phyloP scores from a whole-genome alignment of 2,797 vertebrate species.

The Cuniculus paca region DNA sequence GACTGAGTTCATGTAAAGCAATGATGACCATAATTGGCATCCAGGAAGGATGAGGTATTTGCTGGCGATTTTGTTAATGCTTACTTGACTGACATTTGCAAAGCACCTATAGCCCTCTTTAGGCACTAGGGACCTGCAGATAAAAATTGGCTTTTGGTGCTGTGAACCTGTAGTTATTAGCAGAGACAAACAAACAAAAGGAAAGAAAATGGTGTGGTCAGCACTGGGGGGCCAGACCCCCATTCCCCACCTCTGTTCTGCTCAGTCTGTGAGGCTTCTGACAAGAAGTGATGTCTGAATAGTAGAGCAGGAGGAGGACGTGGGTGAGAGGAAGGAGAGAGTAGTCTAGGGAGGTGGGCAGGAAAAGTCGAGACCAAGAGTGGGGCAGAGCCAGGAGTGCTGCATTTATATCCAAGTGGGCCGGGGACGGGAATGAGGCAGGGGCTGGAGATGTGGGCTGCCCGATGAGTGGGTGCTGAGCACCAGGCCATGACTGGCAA shows the following conservation, averaged over 20 bases:
- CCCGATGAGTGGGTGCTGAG: neutral
- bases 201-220: neutral
- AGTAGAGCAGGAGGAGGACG: neutral
- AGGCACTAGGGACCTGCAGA: slow-evolving; percentile 49
- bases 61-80: neutral
- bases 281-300: neutral
- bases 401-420: fast-evolving
- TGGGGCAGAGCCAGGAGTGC: fast-evolving
- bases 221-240: neutral
- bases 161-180: neutral
- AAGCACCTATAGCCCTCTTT: neutral
- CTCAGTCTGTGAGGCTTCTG: neutral
- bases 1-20: neutral
- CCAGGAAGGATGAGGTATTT: neutral
- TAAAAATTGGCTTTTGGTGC: slow-evolving; percentile 29
- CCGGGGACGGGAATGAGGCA: neutral
- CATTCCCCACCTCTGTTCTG: neutral
- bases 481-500: neutral
- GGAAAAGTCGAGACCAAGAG: neutral
- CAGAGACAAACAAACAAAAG: neutral
- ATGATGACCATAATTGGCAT: neutral
- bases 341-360: neutral
- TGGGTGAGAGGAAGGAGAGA: neutral
- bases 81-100: neutral
- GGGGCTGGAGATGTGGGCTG: neutral